A percentile compares a stretch with the other conserved stretches of the same genome.
These are phyloP conservation scores for Torymus auratus DNA, from an alignment of 2,888 invertebrate genomes.

Conservation along the genomic window DNA sequence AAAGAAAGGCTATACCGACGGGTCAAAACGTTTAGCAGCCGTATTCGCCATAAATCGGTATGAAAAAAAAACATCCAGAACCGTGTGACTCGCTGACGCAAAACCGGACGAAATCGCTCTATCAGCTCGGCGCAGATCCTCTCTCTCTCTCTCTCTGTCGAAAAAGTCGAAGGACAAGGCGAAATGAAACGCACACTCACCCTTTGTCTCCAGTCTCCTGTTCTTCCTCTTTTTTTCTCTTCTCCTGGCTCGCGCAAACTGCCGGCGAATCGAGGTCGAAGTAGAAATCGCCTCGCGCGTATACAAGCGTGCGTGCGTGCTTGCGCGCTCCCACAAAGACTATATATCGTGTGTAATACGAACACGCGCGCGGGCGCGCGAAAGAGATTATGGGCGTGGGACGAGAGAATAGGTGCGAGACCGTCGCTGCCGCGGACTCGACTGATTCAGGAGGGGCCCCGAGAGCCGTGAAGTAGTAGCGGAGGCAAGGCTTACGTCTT, in stretches of 20 bases:
- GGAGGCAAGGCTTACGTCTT: slow-evolving; percentile 21
- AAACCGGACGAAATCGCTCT: too few relatives aligned
- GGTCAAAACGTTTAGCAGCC: too few relatives aligned
- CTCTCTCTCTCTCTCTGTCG: too few relatives aligned
- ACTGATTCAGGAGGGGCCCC: slow-evolving; percentile 68
- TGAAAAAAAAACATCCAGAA: too few relatives aligned
- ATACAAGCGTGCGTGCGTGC: too few relatives aligned
- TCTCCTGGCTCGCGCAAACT: not conserved
- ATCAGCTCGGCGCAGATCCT: not conserved
- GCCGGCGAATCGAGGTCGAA: slow-evolving; percentile 62
- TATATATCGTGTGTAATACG: too few relatives aligned
- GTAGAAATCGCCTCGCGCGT: slow-evolving; percentile 56
- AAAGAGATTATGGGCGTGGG: not conserved
- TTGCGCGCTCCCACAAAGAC: too few relatives aligned
- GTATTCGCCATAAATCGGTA: too few relatives aligned
- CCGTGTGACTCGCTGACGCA: too few relatives aligned
- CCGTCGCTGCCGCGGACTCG: slow-evolving; percentile 65
- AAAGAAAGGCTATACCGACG: too few relatives aligned
- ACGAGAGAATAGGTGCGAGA: slow-evolving; percentile 47
- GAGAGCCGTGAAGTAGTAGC: slow-evolving; percentile 58
- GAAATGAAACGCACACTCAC: slow-evolving; percentile 2
- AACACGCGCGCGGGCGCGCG: not conserved
- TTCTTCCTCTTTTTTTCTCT: not conserved
- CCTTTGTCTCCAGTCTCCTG: not conserved
- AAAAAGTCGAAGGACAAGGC: not conserved